phyloP scores from a whole-genome alignment of 37 sponge, comb jelly and placozoan genomes.

The Halichondria panicea region DNA sequence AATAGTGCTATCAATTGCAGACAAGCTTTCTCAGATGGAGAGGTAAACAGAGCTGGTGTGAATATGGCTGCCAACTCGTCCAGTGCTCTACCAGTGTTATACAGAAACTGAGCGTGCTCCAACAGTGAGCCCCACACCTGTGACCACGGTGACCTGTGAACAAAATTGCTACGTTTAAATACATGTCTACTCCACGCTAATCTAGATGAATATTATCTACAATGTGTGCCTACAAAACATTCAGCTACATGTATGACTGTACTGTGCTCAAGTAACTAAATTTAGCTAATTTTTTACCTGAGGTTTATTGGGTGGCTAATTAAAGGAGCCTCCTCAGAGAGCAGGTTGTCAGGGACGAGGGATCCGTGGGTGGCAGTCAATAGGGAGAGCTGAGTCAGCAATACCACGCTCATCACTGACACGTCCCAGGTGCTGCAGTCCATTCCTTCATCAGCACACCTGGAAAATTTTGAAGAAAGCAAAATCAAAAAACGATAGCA shows the following conservation, averaged over 20 bases:
- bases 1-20: no score
- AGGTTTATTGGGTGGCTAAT: background rate
- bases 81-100: background rate
- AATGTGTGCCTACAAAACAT: no score
- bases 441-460: background rate
- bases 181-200: no score
- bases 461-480: no score
- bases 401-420: background rate
- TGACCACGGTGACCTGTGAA: background rate
- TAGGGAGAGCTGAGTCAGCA: background rate
- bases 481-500: no score
- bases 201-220: no score
- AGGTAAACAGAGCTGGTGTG: background rate
- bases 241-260: no score
- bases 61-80: slow-evolving; percentile 15
- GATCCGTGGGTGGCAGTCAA: background rate
- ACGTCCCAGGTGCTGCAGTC: background rate
- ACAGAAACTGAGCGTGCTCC: slow-evolving; percentile 4
- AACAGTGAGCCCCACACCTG: slow-evolving; percentile 4
- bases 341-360: background rate
- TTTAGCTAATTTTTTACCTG: background rate
- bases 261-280: background rate
- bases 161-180: background rate
- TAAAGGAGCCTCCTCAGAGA: background rate
- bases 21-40: no score